Base-by-base conservation (phyloP, 2,797 vertebrate species). In the Cygnus olor region DNA sequence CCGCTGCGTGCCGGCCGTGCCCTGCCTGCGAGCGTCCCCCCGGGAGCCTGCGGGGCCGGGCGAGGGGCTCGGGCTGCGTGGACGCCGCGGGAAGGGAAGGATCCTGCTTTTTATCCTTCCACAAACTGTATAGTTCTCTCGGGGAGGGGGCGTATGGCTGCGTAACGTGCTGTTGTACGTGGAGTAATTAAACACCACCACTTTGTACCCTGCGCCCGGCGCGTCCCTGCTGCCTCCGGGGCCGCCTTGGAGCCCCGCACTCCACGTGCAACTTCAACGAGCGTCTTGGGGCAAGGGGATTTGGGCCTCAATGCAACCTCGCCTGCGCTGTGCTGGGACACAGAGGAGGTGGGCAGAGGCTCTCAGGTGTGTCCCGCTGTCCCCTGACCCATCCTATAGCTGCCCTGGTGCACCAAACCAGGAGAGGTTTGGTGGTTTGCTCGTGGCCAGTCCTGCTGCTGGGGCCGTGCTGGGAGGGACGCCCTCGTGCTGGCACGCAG, bases 201-300 rank as follows among this genome's bases (percentile, higher is more conserved):
- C 80, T 88, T 88, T 7, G 80, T 88, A 73, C 80, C 73, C 85
- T 34, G 66, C 6, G 60, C 84, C 64, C 8, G 6, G 56, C 4
- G 2, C 10, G 0, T 32, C 36, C 11, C 82, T 63, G 19, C 56
- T 81, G 77, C 10, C 71, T 49, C 27, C 6, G 15, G 28, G 30
- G 45, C n/a, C 40, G 7, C 56, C 70, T 13, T 1, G 10, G 28
- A 54, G 34, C 70, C 40, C 12, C 2, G 6, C 56, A 34, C 40
- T 61, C 40, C 1, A 2, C 4, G 3, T 0, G 21, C 49, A 1
- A 13, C 47, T 57, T 21, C 71, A 49, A 2, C 1, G 6, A 45
- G 53, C 27, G 1, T 15, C 54, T 11, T 19, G 1, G 45, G 64
- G 32, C 21, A 1, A 4, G 2, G 54, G 64, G 63, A 6, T 40